Base-by-base conservation (phyloP, 2,888 invertebrate genomes). In the Eubasilissa splendida region DNA sequence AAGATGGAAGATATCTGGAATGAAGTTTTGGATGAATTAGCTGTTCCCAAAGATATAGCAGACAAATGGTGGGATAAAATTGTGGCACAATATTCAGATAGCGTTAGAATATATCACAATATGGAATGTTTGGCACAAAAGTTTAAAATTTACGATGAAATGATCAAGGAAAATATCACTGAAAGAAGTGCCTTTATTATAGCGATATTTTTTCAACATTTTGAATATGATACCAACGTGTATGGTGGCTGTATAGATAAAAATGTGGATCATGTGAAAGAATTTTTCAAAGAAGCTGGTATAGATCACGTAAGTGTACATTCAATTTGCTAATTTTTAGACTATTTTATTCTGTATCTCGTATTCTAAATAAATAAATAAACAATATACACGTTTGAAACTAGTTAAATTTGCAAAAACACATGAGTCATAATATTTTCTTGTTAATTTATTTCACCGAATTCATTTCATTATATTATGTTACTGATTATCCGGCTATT, bases 121-220 rank as follows among this genome's bases (percentile, higher is more conserved):
- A 82, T 83, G 79, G 83, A 82, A n/a, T 79, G 81, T 74, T 76
- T 83, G 60, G 14, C 59, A 42, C 76, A 77, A 14, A 83, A 83
- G 60, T 78, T 82, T 59, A 74, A 78, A 14, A 81, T 81, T 22
- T 83, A 83, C 66, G 79, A 83, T 12, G 79, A 71, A 22, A 79
- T 83, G 76, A 75, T 83, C 1, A 82, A 82, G 70, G 76, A 74
- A 50, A 83, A 82, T 77, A 83, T 83, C 33, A 79, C 77, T 10
- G 83, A 83, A 70, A 76, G 73, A 50, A 81, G 80, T 76, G 82
- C 82, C 14, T 83, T 83, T 70, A 75, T 82, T 22, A 50, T 83
- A 65, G 83, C 83, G 8, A 80, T 83, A 68, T 83, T 83, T 73
- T 83, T 83, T 74, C 83, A 83, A 74, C 83, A 83, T 78, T 83